phyloP scores from a whole-genome alignment of 2,797 vertebrate genomes.

The Crocodylus rhombifer region DNA sequence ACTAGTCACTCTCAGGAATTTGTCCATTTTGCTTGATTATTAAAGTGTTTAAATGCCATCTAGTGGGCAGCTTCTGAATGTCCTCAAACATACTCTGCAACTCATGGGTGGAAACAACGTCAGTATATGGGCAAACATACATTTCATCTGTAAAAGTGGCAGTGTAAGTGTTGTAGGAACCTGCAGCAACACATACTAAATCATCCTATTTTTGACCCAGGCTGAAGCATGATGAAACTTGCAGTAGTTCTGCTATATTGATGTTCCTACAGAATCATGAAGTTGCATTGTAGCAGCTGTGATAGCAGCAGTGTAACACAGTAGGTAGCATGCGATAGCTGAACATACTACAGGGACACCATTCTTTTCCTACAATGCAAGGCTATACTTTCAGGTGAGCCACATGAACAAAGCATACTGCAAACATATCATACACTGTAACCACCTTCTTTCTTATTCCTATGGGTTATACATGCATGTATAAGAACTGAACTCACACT shows the following conservation, averaged over 20 bases:
- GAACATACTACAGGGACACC: neutral
- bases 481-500: constrained; percentile 86
- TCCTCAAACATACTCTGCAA: neutral
- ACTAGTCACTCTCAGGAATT: neutral
- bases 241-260: too few species aligned
- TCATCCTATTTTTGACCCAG: too few species aligned
- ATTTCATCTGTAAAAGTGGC: too few species aligned
- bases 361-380: neutral
- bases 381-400: neutral
- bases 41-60: constrained; percentile 50
- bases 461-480: neutral
- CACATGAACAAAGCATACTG: neutral
- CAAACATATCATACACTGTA: neutral
- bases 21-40: neutral
- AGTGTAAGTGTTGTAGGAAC: too few species aligned
- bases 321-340: neutral
- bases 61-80: constrained; percentile 40
- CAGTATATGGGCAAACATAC: too few species aligned
- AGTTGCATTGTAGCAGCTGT: too few species aligned
- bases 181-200: too few species aligned
- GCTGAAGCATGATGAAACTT: too few species aligned
- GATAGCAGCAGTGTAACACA: too few species aligned
- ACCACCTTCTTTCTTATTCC: neutral
- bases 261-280: too few species aligned
- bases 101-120: too few species aligned